Conservation (phyloP, 1,140 invertebrate genomes). For the Bombus ignitus region DNA sequence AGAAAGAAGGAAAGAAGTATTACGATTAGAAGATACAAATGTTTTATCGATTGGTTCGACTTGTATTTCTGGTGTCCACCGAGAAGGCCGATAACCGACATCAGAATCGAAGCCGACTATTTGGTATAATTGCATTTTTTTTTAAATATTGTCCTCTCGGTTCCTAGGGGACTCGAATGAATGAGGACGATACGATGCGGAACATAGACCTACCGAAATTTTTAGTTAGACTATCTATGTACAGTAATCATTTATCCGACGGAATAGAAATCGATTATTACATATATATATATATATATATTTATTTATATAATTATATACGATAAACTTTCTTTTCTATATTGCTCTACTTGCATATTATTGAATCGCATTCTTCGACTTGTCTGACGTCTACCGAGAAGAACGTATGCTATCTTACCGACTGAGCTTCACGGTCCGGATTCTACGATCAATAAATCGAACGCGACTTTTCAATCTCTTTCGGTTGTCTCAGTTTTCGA, state of each 20-base stretch:
- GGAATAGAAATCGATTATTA: constrained; percentile 55
- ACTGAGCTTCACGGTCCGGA: no score
- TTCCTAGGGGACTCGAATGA: background rate
- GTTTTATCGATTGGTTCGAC: constrained; percentile 47
- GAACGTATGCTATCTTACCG: background rate
- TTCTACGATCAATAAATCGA: background rate
- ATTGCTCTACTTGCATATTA: constrained; percentile 46
- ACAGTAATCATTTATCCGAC: constrained; percentile 61
- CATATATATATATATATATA: background rate
- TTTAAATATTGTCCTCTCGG: constrained; percentile 14
- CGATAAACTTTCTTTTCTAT: constrained; percentile 40
- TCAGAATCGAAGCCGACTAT: constrained; percentile 47
- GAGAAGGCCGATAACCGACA: background rate
- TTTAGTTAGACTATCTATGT: constrained; percentile 62
- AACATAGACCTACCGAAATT: constrained; percentile 22
- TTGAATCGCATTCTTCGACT: constrained; percentile 5
- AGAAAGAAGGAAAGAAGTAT: background rate
- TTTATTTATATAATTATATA: constrained; percentile 34
- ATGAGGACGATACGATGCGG: background rate
- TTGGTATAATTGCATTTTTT: constrained; percentile 71
- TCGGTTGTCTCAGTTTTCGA: background rate
- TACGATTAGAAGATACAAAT: constrained; percentile 56
- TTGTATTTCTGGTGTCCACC: background rate
- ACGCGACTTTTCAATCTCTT: background rate
- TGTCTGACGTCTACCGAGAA: background rate